These are phyloP conservation scores for Yasuhikotakia modesta DNA, from an alignment of 2,797 vertebrate genomes.

Conservation along the genomic window DNA sequence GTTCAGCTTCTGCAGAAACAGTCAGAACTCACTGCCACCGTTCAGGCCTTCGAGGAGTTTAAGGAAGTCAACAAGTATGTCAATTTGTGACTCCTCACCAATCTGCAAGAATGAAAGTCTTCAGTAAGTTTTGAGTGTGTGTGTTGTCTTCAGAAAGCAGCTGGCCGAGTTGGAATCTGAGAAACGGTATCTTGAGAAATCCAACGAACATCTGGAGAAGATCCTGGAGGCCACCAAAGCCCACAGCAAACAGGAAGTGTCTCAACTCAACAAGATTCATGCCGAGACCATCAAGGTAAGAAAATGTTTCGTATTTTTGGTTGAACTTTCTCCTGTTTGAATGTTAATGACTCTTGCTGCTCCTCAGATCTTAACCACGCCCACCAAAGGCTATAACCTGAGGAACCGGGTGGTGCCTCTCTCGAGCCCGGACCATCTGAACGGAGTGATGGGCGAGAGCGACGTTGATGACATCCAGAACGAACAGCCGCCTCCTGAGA, in stretches of 20 bases:
- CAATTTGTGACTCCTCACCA: not conserved
- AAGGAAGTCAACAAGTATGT: conserved; percentile 90
- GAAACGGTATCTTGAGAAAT: conserved; percentile 88
- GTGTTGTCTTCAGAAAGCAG: conserved; percentile 81
- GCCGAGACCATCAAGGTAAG: conserved; percentile 90
- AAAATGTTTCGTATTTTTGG: too few species aligned
- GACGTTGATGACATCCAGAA: conserved; percentile 75
- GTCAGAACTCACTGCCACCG: conserved; percentile 80
- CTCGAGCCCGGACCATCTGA: conserved; percentile 82
- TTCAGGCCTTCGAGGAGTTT: conserved; percentile 91
- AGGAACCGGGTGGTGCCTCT: conserved; percentile 77
- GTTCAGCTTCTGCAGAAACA: conserved; percentile 87
- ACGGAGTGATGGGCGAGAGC: conserved; percentile 52
- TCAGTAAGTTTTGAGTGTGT: conserved; percentile 44
- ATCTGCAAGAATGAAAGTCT: too few species aligned
- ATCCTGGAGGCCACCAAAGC: conserved; percentile 92
- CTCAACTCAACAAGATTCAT: conserved; percentile 89
- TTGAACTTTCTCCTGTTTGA: not conserved
- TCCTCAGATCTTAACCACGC: conserved; percentile 89
- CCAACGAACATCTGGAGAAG: conserved; percentile 90
- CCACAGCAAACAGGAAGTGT: conserved; percentile 86
- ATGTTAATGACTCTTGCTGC: not conserved
- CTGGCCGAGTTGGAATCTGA: conserved; percentile 88
- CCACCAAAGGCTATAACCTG: conserved; percentile 86
- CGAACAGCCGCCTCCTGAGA: conserved; percentile 85